phyloP scores from a whole-genome alignment of 2,797 vertebrate species.

The Rousettus madagascariensis region DNA sequence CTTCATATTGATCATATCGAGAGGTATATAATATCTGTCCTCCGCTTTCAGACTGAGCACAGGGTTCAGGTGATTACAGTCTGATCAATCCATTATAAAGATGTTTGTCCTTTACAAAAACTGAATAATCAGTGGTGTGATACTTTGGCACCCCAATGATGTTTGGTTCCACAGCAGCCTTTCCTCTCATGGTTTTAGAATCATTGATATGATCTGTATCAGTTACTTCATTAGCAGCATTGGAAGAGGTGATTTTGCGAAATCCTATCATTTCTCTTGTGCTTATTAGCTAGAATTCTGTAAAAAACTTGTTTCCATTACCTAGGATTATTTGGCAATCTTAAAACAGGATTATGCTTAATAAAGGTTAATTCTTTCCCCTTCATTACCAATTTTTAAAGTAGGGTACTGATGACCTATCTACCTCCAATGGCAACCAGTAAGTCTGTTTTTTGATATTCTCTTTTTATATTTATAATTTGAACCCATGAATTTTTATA shows the following conservation, averaged over 20 bases:
- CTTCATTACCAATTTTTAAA: neutral
- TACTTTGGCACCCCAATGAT: neutral
- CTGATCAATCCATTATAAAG: neutral
- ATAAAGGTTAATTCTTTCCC: neutral
- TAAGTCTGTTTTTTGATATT: neutral
- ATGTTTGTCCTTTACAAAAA: neutral
- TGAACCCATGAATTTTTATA: neutral
- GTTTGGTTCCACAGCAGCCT: neutral
- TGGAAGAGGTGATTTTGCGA: neutral
- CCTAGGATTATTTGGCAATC: neutral
- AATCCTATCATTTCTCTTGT: neutral
- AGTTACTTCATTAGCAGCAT: neutral
- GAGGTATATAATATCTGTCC: neutral
- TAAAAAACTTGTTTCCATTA: neutral
- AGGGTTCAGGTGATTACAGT: neutral
- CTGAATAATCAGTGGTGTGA: neutral
- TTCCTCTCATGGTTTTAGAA: neutral
- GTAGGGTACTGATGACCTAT: neutral
- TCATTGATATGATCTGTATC: neutral
- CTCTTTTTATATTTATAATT: neutral
- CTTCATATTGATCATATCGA: neutral
- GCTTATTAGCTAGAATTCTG: neutral
- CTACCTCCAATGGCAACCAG: neutral
- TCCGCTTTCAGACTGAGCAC: neutral
- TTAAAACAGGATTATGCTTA: neutral